Conservation (phyloP, 1,140 invertebrate genomes). For the Sipha flava region DNA sequence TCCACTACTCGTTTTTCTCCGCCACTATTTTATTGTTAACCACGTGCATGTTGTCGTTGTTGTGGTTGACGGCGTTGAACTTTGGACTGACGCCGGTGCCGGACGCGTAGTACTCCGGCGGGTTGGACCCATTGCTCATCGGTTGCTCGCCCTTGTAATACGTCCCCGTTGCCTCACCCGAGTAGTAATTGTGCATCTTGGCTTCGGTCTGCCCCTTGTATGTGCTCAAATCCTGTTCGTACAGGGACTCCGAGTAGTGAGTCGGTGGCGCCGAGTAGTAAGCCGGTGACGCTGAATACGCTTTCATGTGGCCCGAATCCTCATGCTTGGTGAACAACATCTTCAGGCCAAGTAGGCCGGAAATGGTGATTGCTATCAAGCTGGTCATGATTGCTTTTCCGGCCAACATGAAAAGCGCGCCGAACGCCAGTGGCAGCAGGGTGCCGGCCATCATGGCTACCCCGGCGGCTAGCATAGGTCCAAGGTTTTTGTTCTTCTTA, state of each 20-base stretch:
- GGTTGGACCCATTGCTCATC: not conserved
- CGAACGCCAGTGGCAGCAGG: conserved; percentile 9
- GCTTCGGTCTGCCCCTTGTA: not conserved
- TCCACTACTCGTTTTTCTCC: not conserved
- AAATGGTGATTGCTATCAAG: conserved; percentile 63
- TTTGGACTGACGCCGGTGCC: not conserved
- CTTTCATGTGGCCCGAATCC: not conserved
- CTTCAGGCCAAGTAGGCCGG: conserved; percentile 42
- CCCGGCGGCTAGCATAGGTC: not conserved
- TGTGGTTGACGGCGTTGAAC: not conserved
- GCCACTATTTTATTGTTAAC: not conserved
- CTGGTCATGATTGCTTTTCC: conserved; percentile 74
- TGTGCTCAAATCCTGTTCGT: not conserved
- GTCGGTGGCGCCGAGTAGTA: not conserved
- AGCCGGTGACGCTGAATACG: not conserved
- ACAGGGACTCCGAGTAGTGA: not conserved
- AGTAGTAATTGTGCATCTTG: not conserved
- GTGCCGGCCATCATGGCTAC: conserved; percentile 9
- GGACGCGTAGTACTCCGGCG: not conserved
- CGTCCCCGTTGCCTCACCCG: not conserved
- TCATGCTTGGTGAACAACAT: not conserved
- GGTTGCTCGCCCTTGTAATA: not conserved
- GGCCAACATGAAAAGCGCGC: conserved; percentile 59
- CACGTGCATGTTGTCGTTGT: too few species aligned
- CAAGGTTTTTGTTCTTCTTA: conserved; percentile 17